Evolutionary conservation across 2,888 invertebrate genomes (phyloP), one percentile per base, ranked within the genome.

Genomic region (Trachelus troglodyta): DNA sequence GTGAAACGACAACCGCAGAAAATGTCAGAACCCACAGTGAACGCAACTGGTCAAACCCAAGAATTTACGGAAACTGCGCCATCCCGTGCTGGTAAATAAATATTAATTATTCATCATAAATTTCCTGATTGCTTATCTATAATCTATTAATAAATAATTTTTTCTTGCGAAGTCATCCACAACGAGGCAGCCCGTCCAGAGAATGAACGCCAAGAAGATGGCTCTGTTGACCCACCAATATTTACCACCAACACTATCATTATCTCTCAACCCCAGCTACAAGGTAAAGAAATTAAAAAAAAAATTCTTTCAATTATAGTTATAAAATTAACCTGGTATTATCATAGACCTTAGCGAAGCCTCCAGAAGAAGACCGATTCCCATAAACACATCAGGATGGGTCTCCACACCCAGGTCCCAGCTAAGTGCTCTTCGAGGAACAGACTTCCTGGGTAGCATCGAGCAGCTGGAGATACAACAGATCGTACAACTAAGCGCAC

Each of bases 391-490:
- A 11, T 89, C 93, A 33, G 93, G 94, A 85, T 95, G 95, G 94
- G 92, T 92, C 73, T 93, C 94, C 31, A 93, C 92, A 33, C 92
- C 92, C 73, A 92, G 93, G 11, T 92, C 93, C 0, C 94, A 95
- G 85, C 93, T 95, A 85, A 93, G 94, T 80, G 95, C 96, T 0
- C 91, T 94, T 69, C 93, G 94, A 73, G 96, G 96, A 23, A 92
- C 95, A 80, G 95, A 96, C 88, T 95, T 96, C 89, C 93, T 96
- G 73, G 93, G 93, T 75, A 95, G 95, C 34, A 94, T 95, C 75
- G 94, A 95, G 78, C 95, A 94, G 74, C 91, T 96, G 6, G 94
- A 95, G 82, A 95, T 96, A 78, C 96, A 97, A 88, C 97, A 97
- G 91, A 96, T 96, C 71, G 94, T 96, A 73, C 97, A 97, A 89